These are phyloP conservation scores for Cecropterus lyciades DNA, from an alignment of 1,140 invertebrate genomes.

Conservation along the genomic window DNA sequence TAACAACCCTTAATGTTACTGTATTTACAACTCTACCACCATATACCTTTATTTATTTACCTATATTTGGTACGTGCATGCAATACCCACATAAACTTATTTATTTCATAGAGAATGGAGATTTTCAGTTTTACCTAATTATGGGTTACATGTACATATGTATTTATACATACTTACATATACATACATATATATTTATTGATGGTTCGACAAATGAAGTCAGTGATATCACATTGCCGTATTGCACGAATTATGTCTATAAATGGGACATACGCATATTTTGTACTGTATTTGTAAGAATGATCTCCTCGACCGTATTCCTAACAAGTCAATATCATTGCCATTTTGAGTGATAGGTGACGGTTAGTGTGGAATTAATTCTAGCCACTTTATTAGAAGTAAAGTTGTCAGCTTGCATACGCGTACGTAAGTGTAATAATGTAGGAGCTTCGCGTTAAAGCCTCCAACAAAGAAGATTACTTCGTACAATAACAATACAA, in stretches of 20 bases:
- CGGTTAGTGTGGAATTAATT: neutral
- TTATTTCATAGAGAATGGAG: too few relatives aligned
- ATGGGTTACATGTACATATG: neutral
- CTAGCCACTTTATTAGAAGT: neutral
- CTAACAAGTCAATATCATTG: neutral
- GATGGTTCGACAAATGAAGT: neutral
- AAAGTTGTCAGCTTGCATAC: neutral
- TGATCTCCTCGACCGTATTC: neutral
- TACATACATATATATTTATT: neutral
- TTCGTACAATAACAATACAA: too few relatives aligned
- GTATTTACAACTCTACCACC: too few relatives aligned
- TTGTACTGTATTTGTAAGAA: neutral
- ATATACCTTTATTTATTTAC: neutral
- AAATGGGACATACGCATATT: constrained; percentile 1
- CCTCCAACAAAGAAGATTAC: too few relatives aligned
- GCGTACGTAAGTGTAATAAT: neutral
- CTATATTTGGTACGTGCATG: neutral
- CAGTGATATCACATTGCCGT: neutral
- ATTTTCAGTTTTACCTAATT: too few relatives aligned
- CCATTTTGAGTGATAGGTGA: neutral
- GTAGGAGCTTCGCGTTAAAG: too few relatives aligned
- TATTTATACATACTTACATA: too few relatives aligned
- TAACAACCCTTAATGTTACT: too few relatives aligned
- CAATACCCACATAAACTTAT: too few relatives aligned
- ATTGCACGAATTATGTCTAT: neutral